Base-by-base conservation (phyloP, 2,797 vertebrate genomes). In the Falco naumanni region DNA sequence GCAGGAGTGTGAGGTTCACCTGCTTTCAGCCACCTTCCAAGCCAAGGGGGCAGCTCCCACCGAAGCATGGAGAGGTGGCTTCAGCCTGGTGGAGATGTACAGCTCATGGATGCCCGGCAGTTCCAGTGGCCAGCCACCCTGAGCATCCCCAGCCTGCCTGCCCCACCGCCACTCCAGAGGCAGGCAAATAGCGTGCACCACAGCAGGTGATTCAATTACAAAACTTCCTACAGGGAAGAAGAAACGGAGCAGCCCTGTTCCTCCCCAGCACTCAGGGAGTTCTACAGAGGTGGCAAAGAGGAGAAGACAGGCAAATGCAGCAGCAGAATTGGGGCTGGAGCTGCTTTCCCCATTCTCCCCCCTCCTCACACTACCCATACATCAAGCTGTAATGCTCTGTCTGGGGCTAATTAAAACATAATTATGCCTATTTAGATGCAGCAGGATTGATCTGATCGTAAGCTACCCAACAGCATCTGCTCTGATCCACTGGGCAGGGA, bases 401-500 rank as follows among this genome's bases (percentile, higher is more conserved):
- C 97, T 94, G 94, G 95, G 96, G 86, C 95, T 97, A 92, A 96
- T 94, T 95, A 96, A 97, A 98, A 96, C 96, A 63, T 56, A 91
- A 97, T 97, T 83, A 97, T 51, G 72, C 82, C 94, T 75, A 33
- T 96, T 96, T 88, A 96, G 96, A 93, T 95, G 91, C 86, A 84
- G 92, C 78, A 96, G 94, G 96, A 81, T 91, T 97, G 96, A 96
- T 97, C 97, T 90, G 88, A 97, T 94, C 93, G 94, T 71, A 31
- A 94, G 76, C 13, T 43, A 87, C 96, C 79, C 71, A 84, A 92
- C 47, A 34, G 81, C 96, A 94, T 93, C 95, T 95, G 96, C 90
- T 95, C 76, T 12, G 81, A 95, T 75, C 95, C 72, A 12, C 21
- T 39, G 84, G 89, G 81, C 94, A 51, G 89, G 80, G 78, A 63